These are phyloP conservation scores for Trichechus manatus DNA, from an alignment of 2,113 vertebrate genomes.

Conservation along the genomic window DNA sequence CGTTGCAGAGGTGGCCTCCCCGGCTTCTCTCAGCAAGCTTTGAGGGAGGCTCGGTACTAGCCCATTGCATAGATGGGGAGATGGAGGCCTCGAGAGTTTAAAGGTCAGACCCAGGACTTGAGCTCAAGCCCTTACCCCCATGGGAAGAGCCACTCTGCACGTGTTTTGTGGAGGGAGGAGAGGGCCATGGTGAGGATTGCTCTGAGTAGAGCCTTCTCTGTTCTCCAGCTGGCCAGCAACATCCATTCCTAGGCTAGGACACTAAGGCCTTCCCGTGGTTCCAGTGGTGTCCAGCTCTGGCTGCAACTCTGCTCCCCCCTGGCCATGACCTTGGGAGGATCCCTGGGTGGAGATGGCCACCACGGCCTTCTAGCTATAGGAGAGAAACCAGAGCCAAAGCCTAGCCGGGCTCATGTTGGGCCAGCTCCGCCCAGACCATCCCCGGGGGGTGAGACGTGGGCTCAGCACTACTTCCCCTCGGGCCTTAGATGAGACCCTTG, in stretches of 20 bases:
- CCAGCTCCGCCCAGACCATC: not conserved
- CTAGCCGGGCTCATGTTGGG: fast-evolving
- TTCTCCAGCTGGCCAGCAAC: not conserved
- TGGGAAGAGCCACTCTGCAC: fast-evolving
- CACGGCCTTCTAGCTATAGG: not conserved
- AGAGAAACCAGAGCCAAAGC: not conserved
- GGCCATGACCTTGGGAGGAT: not conserved
- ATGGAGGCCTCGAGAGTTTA: not conserved
- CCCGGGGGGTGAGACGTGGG: not conserved
- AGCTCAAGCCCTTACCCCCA: not conserved
- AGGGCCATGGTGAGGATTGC: not conserved
- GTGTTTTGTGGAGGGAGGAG: not conserved
- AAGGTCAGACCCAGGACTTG: not conserved
- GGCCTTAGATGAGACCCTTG: fast-evolving
- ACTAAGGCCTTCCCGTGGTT: not conserved
- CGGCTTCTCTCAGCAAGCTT: too few relatives aligned
- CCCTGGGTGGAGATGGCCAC: not conserved
- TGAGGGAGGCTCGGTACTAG: not conserved
- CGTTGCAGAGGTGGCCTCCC: not conserved
- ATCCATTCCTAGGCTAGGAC: not conserved
- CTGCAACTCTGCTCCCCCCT: too few relatives aligned
- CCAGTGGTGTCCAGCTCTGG: not conserved
- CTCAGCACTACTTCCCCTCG: not conserved
- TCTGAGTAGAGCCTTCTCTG: not conserved
- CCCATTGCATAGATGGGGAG: not conserved